phyloP scores from a whole-genome alignment of 2,797 vertebrate species.

The Pagetopsis macropterus region DNA sequence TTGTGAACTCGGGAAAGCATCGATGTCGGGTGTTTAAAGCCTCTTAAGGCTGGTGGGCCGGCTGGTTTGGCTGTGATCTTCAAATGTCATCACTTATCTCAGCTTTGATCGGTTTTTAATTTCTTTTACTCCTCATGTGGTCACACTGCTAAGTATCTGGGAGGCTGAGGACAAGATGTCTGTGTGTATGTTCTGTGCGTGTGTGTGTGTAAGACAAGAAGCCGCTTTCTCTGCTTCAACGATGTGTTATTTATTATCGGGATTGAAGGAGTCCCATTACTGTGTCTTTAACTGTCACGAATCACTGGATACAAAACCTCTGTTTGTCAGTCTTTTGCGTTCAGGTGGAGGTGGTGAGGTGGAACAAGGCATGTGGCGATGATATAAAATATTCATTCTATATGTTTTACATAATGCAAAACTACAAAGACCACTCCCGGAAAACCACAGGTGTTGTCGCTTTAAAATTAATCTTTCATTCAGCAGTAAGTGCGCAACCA shows the following conservation, averaged over 20 bases:
- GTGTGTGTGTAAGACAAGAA: conserved; percentile 24
- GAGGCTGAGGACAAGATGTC: conserved; percentile 7
- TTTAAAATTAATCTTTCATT: conserved; percentile 54
- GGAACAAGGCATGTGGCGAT: conserved; percentile 18
- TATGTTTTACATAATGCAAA: conserved; percentile 60
- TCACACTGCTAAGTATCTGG: conserved; percentile 35
- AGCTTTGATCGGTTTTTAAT: conserved; percentile 56
- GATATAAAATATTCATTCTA: conserved; percentile 53
- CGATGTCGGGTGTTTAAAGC: neutral
- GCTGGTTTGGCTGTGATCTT: conserved; percentile 11
- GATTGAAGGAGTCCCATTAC: conserved; percentile 31
- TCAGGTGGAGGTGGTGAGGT: conserved; percentile 2
- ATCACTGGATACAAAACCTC: conserved; percentile 41
- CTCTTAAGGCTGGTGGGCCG: conserved; percentile 14
- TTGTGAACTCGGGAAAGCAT: neutral
- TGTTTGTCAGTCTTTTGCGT: conserved; percentile 12
- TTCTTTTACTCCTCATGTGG: conserved; percentile 51
- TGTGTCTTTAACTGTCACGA: conserved; percentile 48
- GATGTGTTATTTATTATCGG: conserved; percentile 69
- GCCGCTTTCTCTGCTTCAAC: conserved; percentile 18
- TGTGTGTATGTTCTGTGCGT: conserved; percentile 14
- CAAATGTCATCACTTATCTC: conserved; percentile 44
- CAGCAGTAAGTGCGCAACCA: conserved; percentile 51
- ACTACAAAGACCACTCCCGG: conserved; percentile 49
- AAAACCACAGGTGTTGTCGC: conserved; percentile 43